Base-by-base conservation (phyloP, 1,140 invertebrate species). In the Paramacrobiotus metropolitanus region DNA sequence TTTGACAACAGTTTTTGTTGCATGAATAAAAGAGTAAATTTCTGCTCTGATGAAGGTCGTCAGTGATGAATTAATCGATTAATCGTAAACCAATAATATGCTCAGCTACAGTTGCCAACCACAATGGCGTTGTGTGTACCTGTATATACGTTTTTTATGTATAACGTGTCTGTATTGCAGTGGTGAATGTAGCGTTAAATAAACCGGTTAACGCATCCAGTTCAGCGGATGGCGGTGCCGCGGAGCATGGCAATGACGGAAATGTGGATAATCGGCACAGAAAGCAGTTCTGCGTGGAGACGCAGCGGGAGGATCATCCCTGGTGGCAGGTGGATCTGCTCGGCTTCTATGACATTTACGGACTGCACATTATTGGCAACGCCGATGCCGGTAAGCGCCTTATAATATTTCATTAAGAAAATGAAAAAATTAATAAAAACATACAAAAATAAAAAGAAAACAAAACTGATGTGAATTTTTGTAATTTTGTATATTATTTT, bases 281-380 rank as follows among this genome's bases (percentile, higher is more conserved):
- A 4, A 24, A 24, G 48, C 48, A 55, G 48, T 55, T 55, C 24
- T 55, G 48, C 48, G 24, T 55, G 48, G 48, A 55, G 28, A 55
- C 48, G 24, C 4, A 15, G 28, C 15, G 24, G 9, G 48, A 55
- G 28, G 48, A 15, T 15, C 24, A 20, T 20, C 48, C 48, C 15
- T 55, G 48, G 48, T 55, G 48, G 48, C 15, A 28, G 28, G 48
- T 55, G 15, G 48, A 55, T 55, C 48, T 55, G 4, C 48, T 55
- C 15, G 48, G 15, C 24, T 55, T 24, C 15, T 55, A 55, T 24
- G 48, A 55, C 4, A 24, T 55, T 24, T 24, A 55, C 48, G 48
- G 48, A 9, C 4, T 55, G 15, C 15, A 20, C 24, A 15, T 55
- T 24, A 9, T 20, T 28, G 48, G 48, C 15, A 55, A 55, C 24